phyloP scores from a whole-genome alignment of 2,888 invertebrate species.

The Nomada hirtipes region DNA sequence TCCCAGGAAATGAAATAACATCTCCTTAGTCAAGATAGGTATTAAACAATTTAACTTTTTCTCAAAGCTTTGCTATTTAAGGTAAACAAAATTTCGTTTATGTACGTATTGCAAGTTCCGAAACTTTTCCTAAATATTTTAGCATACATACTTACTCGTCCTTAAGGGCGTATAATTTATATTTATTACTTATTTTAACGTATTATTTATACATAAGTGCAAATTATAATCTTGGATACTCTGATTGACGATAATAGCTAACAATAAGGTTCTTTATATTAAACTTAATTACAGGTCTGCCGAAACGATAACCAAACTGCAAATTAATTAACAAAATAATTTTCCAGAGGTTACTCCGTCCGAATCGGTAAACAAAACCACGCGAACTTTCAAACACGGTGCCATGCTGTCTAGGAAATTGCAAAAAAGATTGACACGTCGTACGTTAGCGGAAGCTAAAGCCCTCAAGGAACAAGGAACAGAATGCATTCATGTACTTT shows the following conservation, averaged over 20 bases:
- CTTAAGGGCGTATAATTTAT: too few species aligned
- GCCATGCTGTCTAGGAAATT: constrained; percentile 91
- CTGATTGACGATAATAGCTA: too few species aligned
- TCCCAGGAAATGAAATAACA: background rate
- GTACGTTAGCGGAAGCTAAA: constrained; percentile 92
- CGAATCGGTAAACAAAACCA: constrained; percentile 86
- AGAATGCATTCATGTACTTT: constrained; percentile 90
- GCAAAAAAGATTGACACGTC: constrained; percentile 90
- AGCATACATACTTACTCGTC: too few species aligned
- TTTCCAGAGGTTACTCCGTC: constrained; percentile 74
- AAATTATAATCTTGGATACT: too few species aligned
- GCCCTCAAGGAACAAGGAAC: constrained; percentile 92
- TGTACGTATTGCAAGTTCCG: too few species aligned
- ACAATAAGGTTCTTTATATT: too few species aligned
- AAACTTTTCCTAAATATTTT: too few species aligned
- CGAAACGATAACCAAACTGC: background rate
- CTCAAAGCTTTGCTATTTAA: too few species aligned
- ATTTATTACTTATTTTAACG: too few species aligned
- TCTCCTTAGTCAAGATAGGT: background rate
- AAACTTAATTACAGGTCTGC: too few species aligned
- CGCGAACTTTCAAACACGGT: constrained; percentile 92
- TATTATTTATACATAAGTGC: too few species aligned
- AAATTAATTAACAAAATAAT: background rate
- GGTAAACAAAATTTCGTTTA: too few species aligned
- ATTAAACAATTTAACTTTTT: background rate